Conservation (phyloP, 2,888 invertebrate genomes). For the Dioctria linearis region DNA sequence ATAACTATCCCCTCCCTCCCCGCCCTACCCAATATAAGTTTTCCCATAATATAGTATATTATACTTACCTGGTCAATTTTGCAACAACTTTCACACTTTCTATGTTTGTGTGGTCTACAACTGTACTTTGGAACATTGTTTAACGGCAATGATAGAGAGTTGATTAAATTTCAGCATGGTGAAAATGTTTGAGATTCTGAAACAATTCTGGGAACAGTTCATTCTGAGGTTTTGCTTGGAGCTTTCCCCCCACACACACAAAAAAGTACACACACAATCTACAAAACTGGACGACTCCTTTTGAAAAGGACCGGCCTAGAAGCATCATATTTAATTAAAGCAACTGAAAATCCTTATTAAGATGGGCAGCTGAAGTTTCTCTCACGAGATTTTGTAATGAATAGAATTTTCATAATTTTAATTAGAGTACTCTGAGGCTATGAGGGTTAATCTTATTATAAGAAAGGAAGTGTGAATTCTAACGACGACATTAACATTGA, state of each 20-base stretch:
- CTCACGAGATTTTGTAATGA: slow-evolving; percentile 50
- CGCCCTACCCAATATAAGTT: too few relatives aligned
- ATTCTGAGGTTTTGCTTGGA: slow-evolving; percentile 26
- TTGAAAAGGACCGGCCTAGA: slow-evolving; percentile 23
- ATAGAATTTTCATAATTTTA: slow-evolving; percentile 50
- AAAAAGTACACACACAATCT: too few relatives aligned
- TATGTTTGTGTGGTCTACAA: background rate
- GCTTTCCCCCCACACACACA: slow-evolving; percentile 2
- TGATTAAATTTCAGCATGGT: slow-evolving; percentile 41
- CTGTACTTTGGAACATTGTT: slow-evolving; percentile 26
- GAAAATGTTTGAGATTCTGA: slow-evolving; percentile 30
- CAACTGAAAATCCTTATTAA: slow-evolving; percentile 51
- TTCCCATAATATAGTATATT: background rate
- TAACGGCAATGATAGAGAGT: slow-evolving; percentile 32
- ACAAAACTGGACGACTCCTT: slow-evolving; percentile 11
- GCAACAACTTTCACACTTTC: background rate
- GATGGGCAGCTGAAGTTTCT: slow-evolving; percentile 51
- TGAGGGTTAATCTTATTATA: slow-evolving; percentile 34
- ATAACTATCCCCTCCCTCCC: too few relatives aligned
- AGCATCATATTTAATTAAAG: slow-evolving; percentile 51
- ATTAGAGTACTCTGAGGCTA: slow-evolving; percentile 23
- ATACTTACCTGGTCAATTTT: background rate
- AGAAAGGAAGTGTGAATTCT: slow-evolving; percentile 23
- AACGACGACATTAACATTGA: slow-evolving; percentile 12
- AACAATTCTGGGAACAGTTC: slow-evolving; percentile 11